A percentile compares a stretch with the other conserved stretches of the same genome.
These are phyloP conservation scores for Scaptomyza polygonia DNA, from an alignment of 2,888 invertebrate genomes.

Conservation along the genomic window DNA sequence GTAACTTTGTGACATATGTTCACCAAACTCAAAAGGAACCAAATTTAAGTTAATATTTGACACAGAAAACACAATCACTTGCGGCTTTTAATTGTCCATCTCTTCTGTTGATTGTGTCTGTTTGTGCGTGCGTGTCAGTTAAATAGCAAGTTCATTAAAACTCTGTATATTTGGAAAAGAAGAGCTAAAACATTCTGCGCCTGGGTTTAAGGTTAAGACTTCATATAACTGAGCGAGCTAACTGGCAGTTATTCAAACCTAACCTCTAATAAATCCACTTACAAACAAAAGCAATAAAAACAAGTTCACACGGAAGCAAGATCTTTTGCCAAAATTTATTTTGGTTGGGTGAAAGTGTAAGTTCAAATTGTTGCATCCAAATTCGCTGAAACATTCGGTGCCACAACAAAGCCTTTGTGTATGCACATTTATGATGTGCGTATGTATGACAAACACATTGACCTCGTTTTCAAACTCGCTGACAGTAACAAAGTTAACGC, in stretches of 20 bases:
- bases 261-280: conserved; percentile 23
- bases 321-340: conserved; percentile 42
- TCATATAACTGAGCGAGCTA: conserved; percentile 5
- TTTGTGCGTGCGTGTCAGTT: conserved; percentile 75
- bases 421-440: conserved; percentile 5
- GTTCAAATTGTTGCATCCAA: conserved; percentile 41
- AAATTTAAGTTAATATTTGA: conserved; percentile 58
- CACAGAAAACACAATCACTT: conserved; percentile 43
- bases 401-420: conserved; percentile 26
- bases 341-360: conserved; percentile 74
- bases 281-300: conserved; percentile 9
- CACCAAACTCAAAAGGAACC: conserved; percentile 47
- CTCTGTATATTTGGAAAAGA: conserved; percentile 11
- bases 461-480: conserved; percentile 61
- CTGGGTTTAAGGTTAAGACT: conserved; percentile 46
- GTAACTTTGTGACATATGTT: conserved; percentile 48
- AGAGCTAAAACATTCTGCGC: conserved; percentile 1
- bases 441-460: conserved; percentile 53
- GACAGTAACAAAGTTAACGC: conserved; percentile 57
- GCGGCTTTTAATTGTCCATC: conserved; percentile 44
- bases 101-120: conserved; percentile 66
- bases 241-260: conserved; percentile 11
- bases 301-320: conserved; percentile 51
- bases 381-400: not conserved
- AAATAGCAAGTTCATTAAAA: conserved; percentile 38